phyloP scores from a whole-genome alignment of 1,140 invertebrate genomes.

The Lordiphosa clarofinis region DNA sequence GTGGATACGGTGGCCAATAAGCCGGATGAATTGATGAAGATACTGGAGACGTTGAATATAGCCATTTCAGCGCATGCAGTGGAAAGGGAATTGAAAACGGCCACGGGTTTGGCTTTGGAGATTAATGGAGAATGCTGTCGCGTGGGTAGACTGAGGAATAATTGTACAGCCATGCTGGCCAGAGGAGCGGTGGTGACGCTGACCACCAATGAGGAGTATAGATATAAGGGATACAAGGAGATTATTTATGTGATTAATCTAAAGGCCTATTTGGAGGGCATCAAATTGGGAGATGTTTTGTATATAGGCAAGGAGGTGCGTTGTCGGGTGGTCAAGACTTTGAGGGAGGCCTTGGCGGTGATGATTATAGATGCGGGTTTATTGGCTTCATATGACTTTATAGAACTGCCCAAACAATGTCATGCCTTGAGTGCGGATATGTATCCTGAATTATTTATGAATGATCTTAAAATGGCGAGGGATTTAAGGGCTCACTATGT shows the following conservation, averaged over 20 bases:
- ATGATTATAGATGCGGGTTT: constrained; percentile 63
- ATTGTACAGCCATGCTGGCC: constrained; percentile 54
- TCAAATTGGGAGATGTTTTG: constrained; percentile 54
- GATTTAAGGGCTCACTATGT: constrained; percentile 52
- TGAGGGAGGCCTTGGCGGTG: constrained; percentile 56
- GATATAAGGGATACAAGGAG: constrained; percentile 57
- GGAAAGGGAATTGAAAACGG: constrained; percentile 39
- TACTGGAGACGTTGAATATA: constrained; percentile 47
- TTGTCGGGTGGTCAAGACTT: constrained; percentile 59
- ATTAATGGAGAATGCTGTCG: constrained; percentile 70
- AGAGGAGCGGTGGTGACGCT: constrained; percentile 52
- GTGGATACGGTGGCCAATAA: constrained; percentile 60
- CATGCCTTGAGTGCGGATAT: constrained; percentile 28
- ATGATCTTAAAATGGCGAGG: constrained; percentile 39
- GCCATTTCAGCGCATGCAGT: constrained; percentile 33
- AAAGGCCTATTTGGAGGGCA: constrained; percentile 34
- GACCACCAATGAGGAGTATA: constrained; percentile 55
- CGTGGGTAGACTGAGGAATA: constrained; percentile 65
- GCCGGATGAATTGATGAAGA: constrained; percentile 42
- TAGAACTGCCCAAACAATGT: constrained; percentile 71
- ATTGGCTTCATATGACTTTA: constrained; percentile 64
- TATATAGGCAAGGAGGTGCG: constrained; percentile 54
- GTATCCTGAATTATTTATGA: constrained; percentile 37
- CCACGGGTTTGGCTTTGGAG: constrained; percentile 57
- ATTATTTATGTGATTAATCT: constrained; percentile 68